Conservation (phyloP, 2,113 vertebrate genomes). For the Carlito syrichta region DNA sequence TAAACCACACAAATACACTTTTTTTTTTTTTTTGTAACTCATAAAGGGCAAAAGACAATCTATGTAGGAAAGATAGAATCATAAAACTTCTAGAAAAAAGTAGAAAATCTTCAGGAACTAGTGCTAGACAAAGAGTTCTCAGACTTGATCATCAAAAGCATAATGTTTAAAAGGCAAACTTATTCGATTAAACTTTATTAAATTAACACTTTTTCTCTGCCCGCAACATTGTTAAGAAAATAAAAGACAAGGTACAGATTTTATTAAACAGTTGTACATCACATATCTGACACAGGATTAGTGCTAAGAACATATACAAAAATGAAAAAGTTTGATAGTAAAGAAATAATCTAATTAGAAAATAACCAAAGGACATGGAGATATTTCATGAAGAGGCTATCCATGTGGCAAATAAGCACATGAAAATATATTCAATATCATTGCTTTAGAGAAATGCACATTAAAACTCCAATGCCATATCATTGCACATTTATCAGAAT, state of each 20-base stretch:
- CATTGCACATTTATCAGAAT: too few species aligned
- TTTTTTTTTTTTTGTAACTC: too few species aligned
- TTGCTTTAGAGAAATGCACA: not conserved
- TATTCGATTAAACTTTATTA: not conserved
- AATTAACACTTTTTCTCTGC: not conserved
- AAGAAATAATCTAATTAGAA: not conserved
- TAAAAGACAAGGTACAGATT: not conserved
- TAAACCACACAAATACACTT: not conserved
- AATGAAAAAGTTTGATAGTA: not conserved
- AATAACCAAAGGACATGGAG: not conserved
- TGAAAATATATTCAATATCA: not conserved
- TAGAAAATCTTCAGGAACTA: not conserved
- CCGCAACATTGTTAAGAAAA: not conserved
- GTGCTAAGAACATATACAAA: not conserved
- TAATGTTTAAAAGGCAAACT: not conserved
- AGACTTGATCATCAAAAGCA: not conserved
- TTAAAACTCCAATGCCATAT: not conserved
- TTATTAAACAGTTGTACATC: not conserved
- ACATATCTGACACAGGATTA: not conserved
- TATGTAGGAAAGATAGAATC: not conserved
- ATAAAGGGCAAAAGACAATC: not conserved
- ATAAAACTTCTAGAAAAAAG: not conserved
- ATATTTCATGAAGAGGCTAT: not conserved
- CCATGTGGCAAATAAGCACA: not conserved
- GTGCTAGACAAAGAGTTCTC: not conserved